Evolutionary conservation across 1,140 invertebrate species (phyloP), one percentile per base, ranked within the genome.

Genomic region (Papilio xuthus): DNA sequence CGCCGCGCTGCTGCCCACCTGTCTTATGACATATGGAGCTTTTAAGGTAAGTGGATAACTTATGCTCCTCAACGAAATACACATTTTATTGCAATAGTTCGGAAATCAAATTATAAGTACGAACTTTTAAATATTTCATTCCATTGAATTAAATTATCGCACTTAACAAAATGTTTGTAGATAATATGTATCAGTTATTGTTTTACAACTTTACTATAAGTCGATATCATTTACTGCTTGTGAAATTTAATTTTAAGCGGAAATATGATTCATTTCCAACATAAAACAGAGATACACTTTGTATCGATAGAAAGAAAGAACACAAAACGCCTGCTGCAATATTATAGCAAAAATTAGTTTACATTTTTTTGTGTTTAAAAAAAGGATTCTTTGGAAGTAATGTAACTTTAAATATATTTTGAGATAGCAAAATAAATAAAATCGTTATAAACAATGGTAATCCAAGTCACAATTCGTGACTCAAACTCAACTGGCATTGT

Each of bases 1-100:
- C 42, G 77, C 82, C 9, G 78, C 86, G 37, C 50, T 84, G 4
- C 20, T 85, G 4, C 76, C 86, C 42, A 84, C 83, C 8, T 78
- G 81, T 32, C 56, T 88, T 10, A 77, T 91, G 20, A 77, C 86
- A 15, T 86, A 86, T 73, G 89, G 88, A 10, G 80, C 86, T 0
- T 89, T 89, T 75, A 82, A 79, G 83, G 89, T 89, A 76, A 83
- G 53, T 75, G 2, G 6, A 15, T 32, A 50, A 60, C 15, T 41
- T 28, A 69, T 37, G 2, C 32, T 37, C 32, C 32, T 7, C 4
- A 37, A 6, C 7, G 0, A 7, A 47, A 47, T 47, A 47, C 15
- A 15, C 4, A 15, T 15, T 15, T 12, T 47, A 47, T 1, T 1
- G 15, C 15, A 47, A 18, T 47, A 47, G 7, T 47, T 47, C 20